Conservation (phyloP, 2,113 vertebrate genomes). For the Chaetorhynchus papuensis region DNA sequence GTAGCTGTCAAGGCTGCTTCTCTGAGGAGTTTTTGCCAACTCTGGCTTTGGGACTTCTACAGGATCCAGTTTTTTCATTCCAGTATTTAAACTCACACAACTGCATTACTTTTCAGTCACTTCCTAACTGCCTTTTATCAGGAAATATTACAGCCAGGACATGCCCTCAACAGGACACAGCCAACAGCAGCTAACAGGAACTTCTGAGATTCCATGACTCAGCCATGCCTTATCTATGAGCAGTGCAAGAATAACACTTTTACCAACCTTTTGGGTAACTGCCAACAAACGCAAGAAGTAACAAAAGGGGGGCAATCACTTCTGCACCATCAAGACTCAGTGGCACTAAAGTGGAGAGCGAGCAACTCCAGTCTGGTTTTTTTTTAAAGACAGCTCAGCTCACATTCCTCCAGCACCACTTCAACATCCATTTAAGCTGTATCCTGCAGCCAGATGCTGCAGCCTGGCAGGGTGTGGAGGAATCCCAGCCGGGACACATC, state of each 20-base stretch:
- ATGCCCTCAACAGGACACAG: accelerated
- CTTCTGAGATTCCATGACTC: neutral
- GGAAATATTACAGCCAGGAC: neutral
- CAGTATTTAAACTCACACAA: neutral
- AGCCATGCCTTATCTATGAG: accelerated
- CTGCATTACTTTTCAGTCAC: neutral
- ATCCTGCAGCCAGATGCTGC: accelerated
- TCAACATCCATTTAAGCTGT: accelerated
- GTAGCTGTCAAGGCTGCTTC: neutral
- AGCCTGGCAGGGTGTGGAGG: accelerated
- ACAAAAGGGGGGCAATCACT: accelerated
- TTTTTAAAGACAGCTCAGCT: neutral
- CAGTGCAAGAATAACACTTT: neutral
- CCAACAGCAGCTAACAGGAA: neutral
- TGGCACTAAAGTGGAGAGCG: accelerated
- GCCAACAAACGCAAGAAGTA: neutral
- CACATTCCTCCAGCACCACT: neutral
- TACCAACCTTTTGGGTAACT: too few species aligned
- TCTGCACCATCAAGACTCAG: neutral
- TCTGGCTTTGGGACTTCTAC: neutral
- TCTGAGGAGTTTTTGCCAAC: neutral
- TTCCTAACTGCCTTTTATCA: neutral
- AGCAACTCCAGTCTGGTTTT: neutral
- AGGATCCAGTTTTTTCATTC: neutral
- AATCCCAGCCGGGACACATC: accelerated